Evolutionary conservation across 2,113 vertebrate genomes (phyloP).

Genomic region (Microcebus jonahi): DNA sequence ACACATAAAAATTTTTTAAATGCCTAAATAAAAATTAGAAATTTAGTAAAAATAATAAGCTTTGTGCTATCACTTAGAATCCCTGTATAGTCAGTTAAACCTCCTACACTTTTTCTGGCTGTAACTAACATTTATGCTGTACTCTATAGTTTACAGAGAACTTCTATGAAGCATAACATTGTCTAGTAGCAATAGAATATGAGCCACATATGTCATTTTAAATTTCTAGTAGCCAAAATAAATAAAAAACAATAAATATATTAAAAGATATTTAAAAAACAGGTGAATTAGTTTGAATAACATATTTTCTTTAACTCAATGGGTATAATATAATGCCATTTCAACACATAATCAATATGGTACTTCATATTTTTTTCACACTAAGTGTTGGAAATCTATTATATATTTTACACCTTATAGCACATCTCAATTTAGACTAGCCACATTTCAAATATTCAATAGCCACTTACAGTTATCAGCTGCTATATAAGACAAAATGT

Average conservation of each 20-base stretch:
- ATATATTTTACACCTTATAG: neutral
- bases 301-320: neutral
- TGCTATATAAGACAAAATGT: neutral
- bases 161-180: neutral
- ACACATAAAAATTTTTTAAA: neutral
- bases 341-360: neutral
- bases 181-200: neutral
- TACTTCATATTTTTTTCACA: neutral
- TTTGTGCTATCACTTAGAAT: neutral
- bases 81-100: neutral
- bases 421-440: neutral
- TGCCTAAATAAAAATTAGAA: slow-evolving; percentile 24
- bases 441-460: neutral
- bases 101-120: neutral
- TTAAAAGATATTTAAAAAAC: neutral
- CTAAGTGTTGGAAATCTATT: neutral
- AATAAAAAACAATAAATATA: neutral
- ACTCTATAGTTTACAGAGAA: neutral
- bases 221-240: neutral
- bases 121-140: neutral
- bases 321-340: neutral
- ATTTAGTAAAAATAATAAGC: slow-evolving; percentile 19
- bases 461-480: neutral
- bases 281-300: slow-evolving; percentile 17
- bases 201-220: neutral